These are phyloP conservation scores for Copsychus sechellarum DNA, from an alignment of 2,113 vertebrate genomes.

Conservation along the genomic window DNA sequence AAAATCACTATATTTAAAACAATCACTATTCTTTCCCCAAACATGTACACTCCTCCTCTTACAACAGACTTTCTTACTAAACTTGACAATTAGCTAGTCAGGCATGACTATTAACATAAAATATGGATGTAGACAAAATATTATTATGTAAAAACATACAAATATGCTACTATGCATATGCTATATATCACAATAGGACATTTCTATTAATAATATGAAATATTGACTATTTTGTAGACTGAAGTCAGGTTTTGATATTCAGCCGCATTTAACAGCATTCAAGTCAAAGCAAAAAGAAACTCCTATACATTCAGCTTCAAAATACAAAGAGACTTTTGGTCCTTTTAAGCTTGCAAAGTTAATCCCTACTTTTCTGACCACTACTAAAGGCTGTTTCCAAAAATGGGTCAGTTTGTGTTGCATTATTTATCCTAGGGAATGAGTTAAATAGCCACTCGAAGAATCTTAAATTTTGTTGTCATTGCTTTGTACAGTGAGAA, in stretches of 20 bases:
- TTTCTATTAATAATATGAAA: background rate
- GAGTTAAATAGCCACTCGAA: background rate
- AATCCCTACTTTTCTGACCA: background rate
- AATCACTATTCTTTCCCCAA: background rate
- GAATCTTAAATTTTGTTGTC: background rate
- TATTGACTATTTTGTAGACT: background rate
- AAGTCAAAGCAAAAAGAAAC: background rate
- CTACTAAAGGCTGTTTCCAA: no score
- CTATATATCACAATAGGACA: background rate
- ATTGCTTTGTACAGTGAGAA: background rate
- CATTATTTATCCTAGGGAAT: background rate
- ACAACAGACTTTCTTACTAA: background rate
- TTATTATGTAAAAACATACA: background rate
- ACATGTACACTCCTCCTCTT: background rate
- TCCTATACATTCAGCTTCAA: background rate
- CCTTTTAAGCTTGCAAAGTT: constrained; percentile 20
- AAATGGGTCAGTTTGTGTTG: background rate
- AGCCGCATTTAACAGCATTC: constrained; percentile 11
- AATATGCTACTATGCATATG: background rate
- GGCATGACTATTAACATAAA: background rate
- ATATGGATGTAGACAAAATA: background rate
- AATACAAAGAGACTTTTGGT: constrained; percentile 1
- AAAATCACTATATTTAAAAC: background rate
- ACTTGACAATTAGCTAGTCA: background rate
- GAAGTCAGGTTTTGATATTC: constrained; percentile 1